These are phyloP conservation scores for Apteryx owenii DNA, from an alignment of 2,113 vertebrate genomes.

Conservation along the genomic window DNA sequence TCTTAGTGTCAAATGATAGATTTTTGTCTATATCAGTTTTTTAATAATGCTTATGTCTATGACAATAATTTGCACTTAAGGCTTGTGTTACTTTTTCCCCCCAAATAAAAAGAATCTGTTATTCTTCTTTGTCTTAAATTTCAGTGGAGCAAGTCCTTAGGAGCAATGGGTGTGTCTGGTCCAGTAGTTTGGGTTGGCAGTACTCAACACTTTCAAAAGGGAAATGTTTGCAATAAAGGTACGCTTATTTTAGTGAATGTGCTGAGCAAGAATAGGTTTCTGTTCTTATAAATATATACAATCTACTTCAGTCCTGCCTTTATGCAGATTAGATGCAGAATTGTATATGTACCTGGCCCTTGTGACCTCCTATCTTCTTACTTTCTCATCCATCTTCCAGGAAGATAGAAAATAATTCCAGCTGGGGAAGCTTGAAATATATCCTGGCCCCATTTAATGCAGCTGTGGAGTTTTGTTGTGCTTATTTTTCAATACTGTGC, in stretches of 20 bases:
- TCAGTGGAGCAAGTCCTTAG: accelerated
- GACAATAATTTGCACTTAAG: not conserved
- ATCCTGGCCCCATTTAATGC: not conserved
- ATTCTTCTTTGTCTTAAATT: not conserved
- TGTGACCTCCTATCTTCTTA: not conserved
- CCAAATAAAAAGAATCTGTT: not conserved
- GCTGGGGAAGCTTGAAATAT: not conserved
- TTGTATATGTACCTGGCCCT: not conserved
- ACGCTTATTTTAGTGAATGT: not conserved
- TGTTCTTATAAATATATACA: not conserved
- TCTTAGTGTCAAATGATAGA: not conserved
- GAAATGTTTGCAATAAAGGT: not conserved
- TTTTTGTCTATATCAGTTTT: not conserved
- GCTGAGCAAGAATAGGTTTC: not conserved
- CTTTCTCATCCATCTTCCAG: not conserved
- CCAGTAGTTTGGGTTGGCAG: not conserved
- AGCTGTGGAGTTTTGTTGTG: not conserved
- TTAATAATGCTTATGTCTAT: not conserved
- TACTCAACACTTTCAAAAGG: not conserved
- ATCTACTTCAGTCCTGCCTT: not conserved
- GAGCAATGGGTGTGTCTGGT: not conserved
- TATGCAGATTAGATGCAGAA: not conserved
- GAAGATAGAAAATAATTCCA: not conserved
- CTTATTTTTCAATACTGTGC: not conserved
- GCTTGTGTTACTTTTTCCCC: not conserved